phyloP scores from a whole-genome alignment of 2,888 invertebrate genomes.

The Drosophila algonquin region DNA sequence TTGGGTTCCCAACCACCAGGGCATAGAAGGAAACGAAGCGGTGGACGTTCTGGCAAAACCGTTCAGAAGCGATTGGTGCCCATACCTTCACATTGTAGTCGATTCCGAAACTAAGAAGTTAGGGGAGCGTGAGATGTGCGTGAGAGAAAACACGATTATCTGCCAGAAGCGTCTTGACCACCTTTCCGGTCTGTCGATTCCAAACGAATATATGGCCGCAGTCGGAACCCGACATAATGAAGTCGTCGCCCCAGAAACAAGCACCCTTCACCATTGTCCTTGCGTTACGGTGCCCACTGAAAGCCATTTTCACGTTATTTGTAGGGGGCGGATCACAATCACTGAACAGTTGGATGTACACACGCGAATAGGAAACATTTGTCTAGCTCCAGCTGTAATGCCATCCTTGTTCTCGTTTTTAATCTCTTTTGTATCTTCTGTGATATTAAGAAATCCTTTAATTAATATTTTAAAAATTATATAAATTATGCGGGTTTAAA shows the following conservation, averaged over 20 bases:
- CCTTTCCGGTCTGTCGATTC: constrained; percentile 88
- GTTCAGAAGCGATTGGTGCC: constrained; percentile 88
- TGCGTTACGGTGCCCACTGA: constrained; percentile 92
- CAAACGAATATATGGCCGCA: constrained; percentile 94
- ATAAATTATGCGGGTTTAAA: not conserved
- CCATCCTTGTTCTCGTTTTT: not conserved
- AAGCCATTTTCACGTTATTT: constrained; percentile 89
- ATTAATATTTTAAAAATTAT: not conserved
- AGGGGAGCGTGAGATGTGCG: constrained; percentile 90
- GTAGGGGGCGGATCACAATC: too few relatives aligned
- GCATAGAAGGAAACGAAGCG: too few relatives aligned
- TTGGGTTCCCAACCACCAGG: too few relatives aligned
- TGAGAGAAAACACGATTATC: constrained; percentile 93
- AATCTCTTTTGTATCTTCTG: not conserved
- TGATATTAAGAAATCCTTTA: not conserved
- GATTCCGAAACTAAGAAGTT: constrained; percentile 93
- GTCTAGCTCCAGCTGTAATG: not conserved
- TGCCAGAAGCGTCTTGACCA: constrained; percentile 91
- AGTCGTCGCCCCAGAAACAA: constrained; percentile 92
- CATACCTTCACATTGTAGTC: constrained; percentile 94
- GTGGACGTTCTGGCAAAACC: too few relatives aligned
- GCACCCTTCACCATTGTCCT: constrained; percentile 93
- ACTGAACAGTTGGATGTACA: too few relatives aligned
- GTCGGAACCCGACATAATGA: constrained; percentile 94
- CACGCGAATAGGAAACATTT: constrained; percentile 50